Percentiles rank a stretch among this genome's conserved stretches.
Conservation (phyloP, 2,797 vertebrate genomes). For the Tolypeutes matacus region DNA sequence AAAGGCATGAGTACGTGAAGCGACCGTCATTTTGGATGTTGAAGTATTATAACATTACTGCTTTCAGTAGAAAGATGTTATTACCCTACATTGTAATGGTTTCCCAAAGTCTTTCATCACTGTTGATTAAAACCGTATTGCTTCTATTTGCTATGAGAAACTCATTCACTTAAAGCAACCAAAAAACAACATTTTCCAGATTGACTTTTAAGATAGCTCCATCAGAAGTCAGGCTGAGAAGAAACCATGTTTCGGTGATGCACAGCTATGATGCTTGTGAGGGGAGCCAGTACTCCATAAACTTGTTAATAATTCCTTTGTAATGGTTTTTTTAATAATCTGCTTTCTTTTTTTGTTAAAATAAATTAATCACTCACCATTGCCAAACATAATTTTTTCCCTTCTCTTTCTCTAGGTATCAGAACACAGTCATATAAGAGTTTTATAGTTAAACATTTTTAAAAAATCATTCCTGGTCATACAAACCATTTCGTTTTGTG, state of each 20-base stretch:
- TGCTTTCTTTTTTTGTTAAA: constrained; percentile 31
- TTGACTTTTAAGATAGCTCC: neutral
- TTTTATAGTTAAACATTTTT: constrained; percentile 33
- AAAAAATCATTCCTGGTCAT: neutral
- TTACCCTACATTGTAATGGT: constrained; percentile 29
- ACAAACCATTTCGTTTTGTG: constrained; percentile 46
- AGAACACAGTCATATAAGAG: constrained; percentile 10
- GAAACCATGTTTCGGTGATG: neutral
- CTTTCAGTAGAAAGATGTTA: constrained; percentile 67
- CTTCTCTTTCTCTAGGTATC: constrained; percentile 58
- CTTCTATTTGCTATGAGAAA: constrained; percentile 69
- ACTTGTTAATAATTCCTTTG: neutral
- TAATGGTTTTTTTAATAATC: neutral
- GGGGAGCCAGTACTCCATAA: neutral
- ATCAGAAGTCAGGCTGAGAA: constrained; percentile 28
- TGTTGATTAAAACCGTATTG: constrained; percentile 74
- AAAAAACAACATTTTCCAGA: constrained; percentile 47
- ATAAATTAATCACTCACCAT: constrained; percentile 38
- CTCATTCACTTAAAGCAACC: constrained; percentile 53
- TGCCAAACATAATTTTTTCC: neutral
- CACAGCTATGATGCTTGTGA: neutral
- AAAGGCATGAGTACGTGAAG: neutral
- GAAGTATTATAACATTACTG: constrained; percentile 62
- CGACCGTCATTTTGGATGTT: constrained; percentile 36
- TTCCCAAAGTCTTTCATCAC: constrained; percentile 74